Conservation (phyloP, 1,140 invertebrate species). For the Drosophila virilis region DNA sequence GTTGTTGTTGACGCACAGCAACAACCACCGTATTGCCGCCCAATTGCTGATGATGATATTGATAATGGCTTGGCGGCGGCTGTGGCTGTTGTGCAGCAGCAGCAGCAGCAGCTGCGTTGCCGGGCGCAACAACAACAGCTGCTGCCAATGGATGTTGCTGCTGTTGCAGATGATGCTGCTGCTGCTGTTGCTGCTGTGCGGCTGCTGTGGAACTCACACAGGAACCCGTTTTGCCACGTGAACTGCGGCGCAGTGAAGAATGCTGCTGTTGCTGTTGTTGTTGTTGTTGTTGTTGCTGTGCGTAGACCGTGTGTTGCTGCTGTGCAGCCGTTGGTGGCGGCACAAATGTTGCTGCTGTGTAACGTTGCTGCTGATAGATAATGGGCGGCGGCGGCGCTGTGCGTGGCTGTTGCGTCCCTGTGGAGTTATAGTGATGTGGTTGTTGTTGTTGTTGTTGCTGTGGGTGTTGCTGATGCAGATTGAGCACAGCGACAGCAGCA, state of each 20-base stretch:
- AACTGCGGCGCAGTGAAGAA: slow-evolving; percentile 80
- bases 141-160: slow-evolving; percentile 52
- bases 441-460: slow-evolving; percentile 65
- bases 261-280: slow-evolving; percentile 43
- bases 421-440: slow-evolving; percentile 73
- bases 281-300: slow-evolving; percentile 6
- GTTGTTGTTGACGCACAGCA: slow-evolving; percentile 68
- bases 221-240: slow-evolving; percentile 84
- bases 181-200: slow-evolving; percentile 71
- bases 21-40: slow-evolving; percentile 73
- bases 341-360: slow-evolving; percentile 69
- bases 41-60: slow-evolving; percentile 62
- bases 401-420: slow-evolving; percentile 62
- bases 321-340: slow-evolving; percentile 47
- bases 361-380: slow-evolving; percentile 69
- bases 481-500: slow-evolving; percentile 55
- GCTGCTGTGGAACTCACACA: slow-evolving; percentile 82
- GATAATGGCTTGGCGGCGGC: slow-evolving; percentile 67
- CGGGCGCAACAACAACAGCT: slow-evolving; percentile 49
- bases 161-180: slow-evolving; percentile 59
- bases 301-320: slow-evolving; percentile 34
- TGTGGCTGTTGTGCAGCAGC: slow-evolving; percentile 31
- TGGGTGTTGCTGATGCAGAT: slow-evolving; percentile 53
- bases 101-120: slow-evolving; percentile 61
- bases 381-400: slow-evolving; percentile 54